Base-by-base conservation (phyloP, 2,797 vertebrate genomes). In the Mergus octosetaceus region DNA sequence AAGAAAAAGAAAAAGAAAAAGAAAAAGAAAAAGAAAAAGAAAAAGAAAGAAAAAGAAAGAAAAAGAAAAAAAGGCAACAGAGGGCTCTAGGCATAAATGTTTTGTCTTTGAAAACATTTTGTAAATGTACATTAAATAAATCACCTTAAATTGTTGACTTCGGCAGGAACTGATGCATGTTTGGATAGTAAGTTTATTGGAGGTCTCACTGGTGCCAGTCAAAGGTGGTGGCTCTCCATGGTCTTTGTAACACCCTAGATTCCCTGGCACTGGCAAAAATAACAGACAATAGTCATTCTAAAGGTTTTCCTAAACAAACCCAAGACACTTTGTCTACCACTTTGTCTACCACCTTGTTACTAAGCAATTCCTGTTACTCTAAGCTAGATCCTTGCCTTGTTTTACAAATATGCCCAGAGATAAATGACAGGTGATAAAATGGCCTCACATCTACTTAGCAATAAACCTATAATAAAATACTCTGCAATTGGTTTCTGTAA, bases 131-230 rank as follows among this genome's bases (percentile, higher is more conserved):
- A 6, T 92, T 74, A 85, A 62, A 95, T 65, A 41, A 89, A 91
- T 98, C 96, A 99, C 99, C 99, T 98, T 99, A 96, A 99, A 99
- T 93, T 98, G 98, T 86, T 99, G 98, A 84, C 98, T 99, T 81
- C 99, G 97, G 87, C 99, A 99, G 97, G 99, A 99, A 94, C 98
- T 99, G 95, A 99, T 99, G 90, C 99, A 99, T 81, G 98, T 98
- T 94, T 99, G 99, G 90, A 99, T 99, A 25, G 99, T 99, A 58
- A 99, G 99, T 73, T 99, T 99, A 96, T 99, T 99, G 94, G 98
- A 99, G 1, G 99, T 99, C 96, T 99, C 98, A 3, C 99, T 99
- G 97, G 98, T 97, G 12, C 99, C 99, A 9, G 99, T 98, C 85
- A 99, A 94, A 84, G 99, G 99, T 49, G 99, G 98, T 3, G 99